Evolutionary conservation across 1,140 invertebrate species (phyloP), one percentile per base, ranked within the genome.

Genomic region (Apolygus lucorum): DNA sequence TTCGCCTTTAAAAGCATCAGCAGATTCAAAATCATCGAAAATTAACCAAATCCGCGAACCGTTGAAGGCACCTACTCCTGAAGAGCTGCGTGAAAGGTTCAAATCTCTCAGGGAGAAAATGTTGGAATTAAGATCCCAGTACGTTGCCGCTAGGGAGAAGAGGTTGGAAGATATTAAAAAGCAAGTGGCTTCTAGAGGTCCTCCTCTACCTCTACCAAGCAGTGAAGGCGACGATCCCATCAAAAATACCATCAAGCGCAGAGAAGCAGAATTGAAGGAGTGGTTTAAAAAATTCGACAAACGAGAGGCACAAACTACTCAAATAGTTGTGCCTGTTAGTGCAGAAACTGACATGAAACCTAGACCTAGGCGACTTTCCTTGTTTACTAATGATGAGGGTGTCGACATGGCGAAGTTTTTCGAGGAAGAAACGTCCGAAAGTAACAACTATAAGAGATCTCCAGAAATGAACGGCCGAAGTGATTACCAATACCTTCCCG

Each of bases 191-290:
- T 4, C 22, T 4, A 21, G 8, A 11, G 22, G 22, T 4, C 8
- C 4, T 59, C 13, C 54, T 17, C 2, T 4, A 22, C 34, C 34
- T 4, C 4, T 42, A 8, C 13, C 54, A 11, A 21, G 22, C 4
- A 11, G 8, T 59, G 54, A 59, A 22, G 34, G 8, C 17, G 34
- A 49, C 34, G 8, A 49, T 8, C 2, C 54, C 22, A 59, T 59
- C 54, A 59, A 59, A 24, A 59, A 22, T 8, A 54, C 67, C n/a
- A 26, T 68, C 21, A 24, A 68, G 28, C 22, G 52, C 1, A 49
- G 67, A 26, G 67, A 68, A 34, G 52, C 52, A n/a, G 67, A 68
- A 29, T 28, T 68, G 52, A 59, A 54, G 34, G 54, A 68, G 26
- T 49, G 26, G 13, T 54, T 68, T n/a, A 68, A 68, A 22, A 8